Evolutionary conservation across 2,888 invertebrate genomes (phyloP), one percentile per base, ranked within the genome.

Genomic region (Glyphotaelius pellucidus): DNA sequence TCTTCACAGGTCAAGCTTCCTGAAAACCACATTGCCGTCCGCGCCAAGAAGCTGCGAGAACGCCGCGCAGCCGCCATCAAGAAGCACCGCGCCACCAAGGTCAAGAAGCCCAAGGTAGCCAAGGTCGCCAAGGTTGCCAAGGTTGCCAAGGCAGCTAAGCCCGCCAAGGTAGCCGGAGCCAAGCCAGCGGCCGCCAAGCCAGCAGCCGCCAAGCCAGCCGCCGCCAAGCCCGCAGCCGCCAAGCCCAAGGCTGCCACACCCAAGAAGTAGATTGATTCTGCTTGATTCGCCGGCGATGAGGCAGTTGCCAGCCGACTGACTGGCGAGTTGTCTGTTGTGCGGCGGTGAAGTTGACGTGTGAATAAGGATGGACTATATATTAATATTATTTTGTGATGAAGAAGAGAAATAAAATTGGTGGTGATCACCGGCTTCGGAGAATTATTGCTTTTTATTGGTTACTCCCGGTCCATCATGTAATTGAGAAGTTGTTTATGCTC

Each of bases 41-140:
- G 95, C 91, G 95, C 96, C 0, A 95, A 96, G 90, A 96, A 96
- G 89, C 94, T 96, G 4, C 95, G 96, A 90, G 95, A 96, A 67
- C 95, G 94, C 92, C 95, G 97, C 90, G 95, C 95, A n/a, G 96
- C 95, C 92, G 95, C 95, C 3, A 96, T 97, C 93, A 95, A 96
- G 94, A 96, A 96, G 67, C 96, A 96, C 0, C 95, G 95, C 67
- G 95, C 96, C 88, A 83, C 90, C 42, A 89, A 93, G 81, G 94
- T 93, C n/a, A 94, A 94, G 93, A 93, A 93, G 79, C 92, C 94
- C 38, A 94, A 94, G 90, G 93, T 93, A 31, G 93, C 93, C 80
- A 96, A 96, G 95, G 95, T 95, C 0, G 95, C 94, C n/a, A 94
- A 94, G 0, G 95, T 92, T 88, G 95, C 94, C n/a, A 94, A 94